Base-by-base conservation (phyloP, 2,113 vertebrate species). In the Cyprinodon variegatus region DNA sequence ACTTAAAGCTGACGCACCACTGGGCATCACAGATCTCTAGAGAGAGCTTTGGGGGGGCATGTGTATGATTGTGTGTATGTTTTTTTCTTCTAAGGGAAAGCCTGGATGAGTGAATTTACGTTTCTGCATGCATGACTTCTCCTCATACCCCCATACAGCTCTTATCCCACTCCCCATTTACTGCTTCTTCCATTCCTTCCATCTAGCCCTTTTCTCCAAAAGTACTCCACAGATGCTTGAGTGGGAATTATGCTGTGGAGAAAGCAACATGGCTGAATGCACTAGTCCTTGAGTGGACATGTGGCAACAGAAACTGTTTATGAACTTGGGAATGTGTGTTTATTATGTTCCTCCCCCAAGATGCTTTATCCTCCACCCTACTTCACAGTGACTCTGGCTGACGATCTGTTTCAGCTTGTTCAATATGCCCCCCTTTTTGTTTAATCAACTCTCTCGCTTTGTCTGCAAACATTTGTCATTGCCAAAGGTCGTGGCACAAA, bases 211-310 rank as follows among this genome's bases (percentile, higher is more conserved):
- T 66, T 85, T 75, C 82, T 90, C 81, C 86, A 92, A 93, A 91
- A 84, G 86, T 86, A 86, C 86, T 78, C 72, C 41, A 62, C 38
- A 61, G 88, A 92, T 88, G 90, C 91, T 90, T 86, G 82, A 92
- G 80, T 89, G 90, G 78, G 84, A 89, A 92, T 91, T 65, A 83
- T 68, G 39, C 82, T 77, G 70, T 84, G 81, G 89, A 90, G 79
- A 72, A 83, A 81, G 53, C 65, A 86, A 84, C 15, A 74, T 63
- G 75, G 67, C 70, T 45, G 60, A 73, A 84, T n/a, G 83, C 85
- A 79, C 1, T 89, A 90, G 91, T 81, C 88, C 90, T 87, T 90
- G 90, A 91, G 82, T 86, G 88, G 87, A 91, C 92, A 90, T 92
- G 91, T 92, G 91, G 88, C 81, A 72, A 72, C 72, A 66, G 81